Evolutionary conservation across 1,140 invertebrate genomes (phyloP), one percentile per base, ranked within the genome.

Genomic region (Ladona fulva): DNA sequence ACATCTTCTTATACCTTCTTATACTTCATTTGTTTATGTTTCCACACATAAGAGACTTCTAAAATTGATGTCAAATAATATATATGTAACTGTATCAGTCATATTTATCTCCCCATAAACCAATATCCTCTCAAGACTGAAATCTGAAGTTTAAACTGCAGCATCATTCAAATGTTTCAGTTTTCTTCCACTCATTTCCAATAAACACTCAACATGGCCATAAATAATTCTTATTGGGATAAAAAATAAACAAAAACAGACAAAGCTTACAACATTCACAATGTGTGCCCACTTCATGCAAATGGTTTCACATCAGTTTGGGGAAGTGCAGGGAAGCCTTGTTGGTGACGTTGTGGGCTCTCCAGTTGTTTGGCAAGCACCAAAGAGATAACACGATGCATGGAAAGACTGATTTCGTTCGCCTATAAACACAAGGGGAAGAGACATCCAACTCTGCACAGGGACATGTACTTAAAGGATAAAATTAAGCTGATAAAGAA

Each of bases 351-450:
- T 12, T 66, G 24, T 25, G 24, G 74, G 19, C 74, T 75, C 24
- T 75, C 74, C 24, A 75, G 24, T 25, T 42, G 77, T 78, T 85
- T 81, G 78, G 86, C 81, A 80, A 85, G 83, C 82, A 85, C 83
- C 80, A 90, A 85, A 81, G 88, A 88, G 85, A 91, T 87, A 79
- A 91, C 87, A 82, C 90, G 88, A 83, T 91, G 90, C 81, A 91
- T 84, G 80, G 86, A 85, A 82, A 89, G 86, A 80, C 87, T 86
- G 82, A 89, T 86, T 81, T 87, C 82, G 82, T 84, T 85, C 81
- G 88, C 88, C 90, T 91, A 87, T 80, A 85, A 85, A 77, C 44
- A 74, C 22, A 77, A 74, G 19, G 79, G 80, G 22, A 73, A 42
- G 24, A 79, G 73, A n/a, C 77, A 78, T 42, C 59, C 52, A 80